Evolutionary conservation across 2,113 vertebrate species (phyloP), one percentile per base, ranked within the genome.

Genomic region (Lamprotornis superbus): DNA sequence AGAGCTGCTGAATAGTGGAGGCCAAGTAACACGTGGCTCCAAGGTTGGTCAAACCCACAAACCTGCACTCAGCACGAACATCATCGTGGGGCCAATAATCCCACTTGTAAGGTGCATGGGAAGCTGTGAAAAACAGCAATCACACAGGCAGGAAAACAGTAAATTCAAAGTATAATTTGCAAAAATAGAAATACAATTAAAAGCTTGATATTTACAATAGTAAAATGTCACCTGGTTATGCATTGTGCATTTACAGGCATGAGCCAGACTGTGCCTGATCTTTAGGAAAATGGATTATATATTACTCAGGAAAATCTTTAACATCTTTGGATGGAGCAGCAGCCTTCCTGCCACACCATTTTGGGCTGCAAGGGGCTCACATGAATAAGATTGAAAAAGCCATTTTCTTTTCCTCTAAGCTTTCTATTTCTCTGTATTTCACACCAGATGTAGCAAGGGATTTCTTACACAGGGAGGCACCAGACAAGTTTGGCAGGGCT

Each of bases 11-110:
- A 98, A 99, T 99, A 79, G 99, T 99, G 75, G 99, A 99, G 70
- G 99, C 99, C 97, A 99, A 97, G 96, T 99, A 99, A 95, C 99
- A 99, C 0, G 99, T 99, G 20, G 99, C 99, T 55, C 99, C 99
- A 63, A 99, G 98, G 96, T 99, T 99, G 55, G 99, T 99, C 23
- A 99, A 97, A 16, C 99, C 99, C 90, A 99, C 99, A 75, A 99
- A 99, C 73, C 99, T 98, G 77, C 99, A 99, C 77, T 99, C 99
- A 7, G 99, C 99, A 12, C 99, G 98, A 19, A 99, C 99, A 33
- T 99, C 99, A 11, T 99, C 99, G 3, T 99, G 99, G 12, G 99
- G 99, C 99, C 99, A 99, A 83, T 99, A 99, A 96, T 99, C 99
- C 99, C 99, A 99, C 78, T 99, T 99, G 91, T 99, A 99, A n/a